Percentiles rank a stretch among this genome's conserved stretches.
Evolutionary conservation across 2,113 vertebrate genomes (phyloP).

Genomic region (Onychostruthus taczanowskii): DNA sequence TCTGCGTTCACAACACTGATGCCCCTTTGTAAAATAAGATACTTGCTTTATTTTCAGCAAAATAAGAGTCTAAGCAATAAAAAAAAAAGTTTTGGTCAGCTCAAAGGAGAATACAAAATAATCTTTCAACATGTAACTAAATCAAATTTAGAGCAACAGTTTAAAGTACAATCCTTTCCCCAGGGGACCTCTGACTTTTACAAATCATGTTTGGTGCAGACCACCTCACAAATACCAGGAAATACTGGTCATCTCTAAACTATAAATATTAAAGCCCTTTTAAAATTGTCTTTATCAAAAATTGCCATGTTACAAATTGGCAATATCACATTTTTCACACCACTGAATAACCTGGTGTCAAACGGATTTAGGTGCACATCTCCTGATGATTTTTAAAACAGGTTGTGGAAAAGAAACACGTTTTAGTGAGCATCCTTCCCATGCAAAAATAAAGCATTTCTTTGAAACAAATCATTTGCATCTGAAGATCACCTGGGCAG

Average conservation of each 20-base stretch:
- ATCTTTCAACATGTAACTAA: slow-evolving; percentile 51
- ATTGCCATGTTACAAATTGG: slow-evolving; percentile 46
- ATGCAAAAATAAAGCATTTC: slow-evolving; percentile 33
- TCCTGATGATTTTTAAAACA: slow-evolving; percentile 12
- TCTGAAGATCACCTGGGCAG: neutral
- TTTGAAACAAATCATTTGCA: neutral
- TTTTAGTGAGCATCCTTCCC: neutral
- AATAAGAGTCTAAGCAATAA: slow-evolving; percentile 44
- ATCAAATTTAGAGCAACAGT: slow-evolving; percentile 49
- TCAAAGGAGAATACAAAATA: slow-evolving; percentile 64
- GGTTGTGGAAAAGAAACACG: slow-evolving; percentile 17
- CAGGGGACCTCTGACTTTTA: slow-evolving; percentile 45
- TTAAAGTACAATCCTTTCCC: slow-evolving; percentile 62
- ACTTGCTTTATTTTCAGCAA: slow-evolving; percentile 49
- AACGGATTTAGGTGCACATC: neutral
- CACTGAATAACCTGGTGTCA: neutral
- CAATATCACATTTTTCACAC: slow-evolving; percentile 8
- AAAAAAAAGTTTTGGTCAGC: slow-evolving; percentile 49
- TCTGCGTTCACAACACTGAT: slow-evolving; percentile 70
- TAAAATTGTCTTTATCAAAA: slow-evolving; percentile 60
- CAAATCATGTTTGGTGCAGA: slow-evolving; percentile 42
- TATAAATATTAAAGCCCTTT: slow-evolving; percentile 78
- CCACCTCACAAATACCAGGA: slow-evolving; percentile 50
- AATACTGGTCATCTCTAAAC: slow-evolving; percentile 69
- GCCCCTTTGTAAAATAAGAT: slow-evolving; percentile 64